Base-by-base conservation (phyloP, 2,113 vertebrate species). In the Gobio gobio region DNA sequence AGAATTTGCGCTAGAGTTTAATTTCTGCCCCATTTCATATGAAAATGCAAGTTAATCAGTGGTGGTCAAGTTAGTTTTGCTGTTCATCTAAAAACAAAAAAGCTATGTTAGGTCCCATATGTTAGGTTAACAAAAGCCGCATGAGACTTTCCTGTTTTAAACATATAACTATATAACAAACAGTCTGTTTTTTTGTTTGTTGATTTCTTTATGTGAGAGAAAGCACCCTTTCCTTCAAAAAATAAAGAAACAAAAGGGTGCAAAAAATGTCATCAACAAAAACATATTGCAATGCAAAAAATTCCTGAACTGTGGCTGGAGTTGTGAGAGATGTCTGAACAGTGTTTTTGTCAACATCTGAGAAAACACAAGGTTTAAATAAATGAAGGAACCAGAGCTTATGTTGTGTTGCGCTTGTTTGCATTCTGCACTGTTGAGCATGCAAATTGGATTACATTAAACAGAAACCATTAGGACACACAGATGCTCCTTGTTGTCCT, bases 341-440 rank as follows among this genome's bases (percentile, higher is more conserved):
- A 47, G 54, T 76, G 72, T 58, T 61, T 45, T 43, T 47, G 18
- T 24, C 13, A 72, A 72, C 2, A 45, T 36, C 36, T 43, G 24
- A 51, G 73, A 58, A 13, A 78, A 29, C 14, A 77, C 24, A 64
- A n/a, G 22, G 6, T 64, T 40, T 76, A 72, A 84, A 68, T 56
- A 58, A 51, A 22, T 56, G 5, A 78, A 72, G 4, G 54, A 45
- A 72, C 51, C 49, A 51, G 8, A 72, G n/a, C 33, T 45, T 72
- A 20, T 8, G 22, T 72, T 43, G 59, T 22, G 36, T 36, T 47
- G 66, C 14, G 33, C n/a, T 45, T 59, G 76, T 70, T 68, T 58
- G 75, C 49, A 82, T 78, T 70, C 61, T 68, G 20, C 49, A 58
- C 83, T 56, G 40, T 49, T 76, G 49, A 68, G 49, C 64, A 70